Percentiles rank a stretch among this genome's conserved stretches.
phyloP scores from a whole-genome alignment of 2,113 vertebrate species.

The Cheirogaleus medius region DNA sequence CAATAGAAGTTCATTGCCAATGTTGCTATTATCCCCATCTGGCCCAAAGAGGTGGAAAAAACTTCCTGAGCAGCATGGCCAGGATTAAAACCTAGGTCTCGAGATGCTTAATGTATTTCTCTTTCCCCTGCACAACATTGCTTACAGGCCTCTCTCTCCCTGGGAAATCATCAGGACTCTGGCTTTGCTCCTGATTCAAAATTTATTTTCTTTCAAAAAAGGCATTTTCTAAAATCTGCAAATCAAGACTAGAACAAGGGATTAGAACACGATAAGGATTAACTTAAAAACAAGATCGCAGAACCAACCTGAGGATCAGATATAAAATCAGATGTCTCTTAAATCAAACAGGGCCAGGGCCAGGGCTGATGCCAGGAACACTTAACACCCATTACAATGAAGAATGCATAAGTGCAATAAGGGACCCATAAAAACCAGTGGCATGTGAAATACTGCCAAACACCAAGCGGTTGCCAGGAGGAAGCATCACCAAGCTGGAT shows the following conservation, averaged over 20 bases:
- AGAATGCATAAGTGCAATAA: background rate
- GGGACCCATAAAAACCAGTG: conserved; percentile 53
- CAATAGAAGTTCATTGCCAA: background rate
- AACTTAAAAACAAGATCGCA: background rate
- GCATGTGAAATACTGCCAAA: conserved; percentile 42
- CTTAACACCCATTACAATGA: conserved; percentile 24
- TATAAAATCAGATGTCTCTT: conserved; percentile 33
- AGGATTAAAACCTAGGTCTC: background rate
- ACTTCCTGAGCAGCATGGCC: background rate
- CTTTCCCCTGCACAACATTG: background rate
- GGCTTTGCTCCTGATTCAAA: background rate
- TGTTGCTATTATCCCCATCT: background rate
- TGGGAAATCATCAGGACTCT: background rate
- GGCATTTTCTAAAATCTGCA: background rate
- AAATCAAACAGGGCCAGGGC: conserved; percentile 2
- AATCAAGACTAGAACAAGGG: background rate
- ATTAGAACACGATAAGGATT: background rate
- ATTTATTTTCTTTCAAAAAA: background rate
- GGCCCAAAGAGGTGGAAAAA: background rate
- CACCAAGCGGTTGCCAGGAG: background rate
- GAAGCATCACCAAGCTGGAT: background rate
- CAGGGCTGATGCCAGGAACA: background rate
- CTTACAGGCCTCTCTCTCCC: background rate
- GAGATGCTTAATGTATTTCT: background rate
- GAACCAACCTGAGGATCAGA: background rate